A percentile compares a stretch with the other conserved stretches of the same genome.
Conservation (phyloP, 1,140 invertebrate species). For the Meloidogyne hapla region DNA sequence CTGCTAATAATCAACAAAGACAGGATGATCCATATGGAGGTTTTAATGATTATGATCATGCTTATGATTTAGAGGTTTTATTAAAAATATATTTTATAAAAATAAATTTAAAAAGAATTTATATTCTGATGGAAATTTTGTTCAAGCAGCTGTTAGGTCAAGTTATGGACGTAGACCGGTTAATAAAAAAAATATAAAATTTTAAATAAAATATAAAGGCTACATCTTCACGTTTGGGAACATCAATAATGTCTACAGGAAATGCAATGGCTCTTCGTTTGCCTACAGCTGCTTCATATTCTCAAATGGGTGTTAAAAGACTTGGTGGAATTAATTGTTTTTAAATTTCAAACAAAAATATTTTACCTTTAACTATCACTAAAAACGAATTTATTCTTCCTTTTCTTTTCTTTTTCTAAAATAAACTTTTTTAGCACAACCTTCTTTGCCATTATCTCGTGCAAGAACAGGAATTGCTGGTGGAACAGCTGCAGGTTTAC, state of each 20-base stretch:
- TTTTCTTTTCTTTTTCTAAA: background rate
- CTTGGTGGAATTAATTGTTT: background rate
- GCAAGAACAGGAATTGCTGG: constrained; percentile 16
- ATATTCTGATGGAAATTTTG: constrained; percentile 53
- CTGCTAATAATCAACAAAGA: background rate
- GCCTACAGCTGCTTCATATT: constrained; percentile 2
- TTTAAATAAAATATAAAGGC: background rate
- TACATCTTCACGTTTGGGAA: background rate
- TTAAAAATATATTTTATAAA: background rate
- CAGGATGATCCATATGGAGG: constrained; percentile 56
- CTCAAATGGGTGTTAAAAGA: constrained; percentile 20
- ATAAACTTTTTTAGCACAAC: background rate
- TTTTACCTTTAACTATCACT: too few species aligned
- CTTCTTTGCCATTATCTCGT: constrained; percentile 7
- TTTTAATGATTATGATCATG: constrained; percentile 61
- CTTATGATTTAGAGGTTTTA: constrained; percentile 46
- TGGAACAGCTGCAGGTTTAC: constrained; percentile 17
- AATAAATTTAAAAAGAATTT: constrained; percentile 52
- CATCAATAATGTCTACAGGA: constrained; percentile 12
- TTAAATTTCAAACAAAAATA: background rate
- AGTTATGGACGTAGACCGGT: constrained; percentile 60
- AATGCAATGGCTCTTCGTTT: constrained; percentile 16
- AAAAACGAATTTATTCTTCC: too few species aligned
- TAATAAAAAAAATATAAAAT: constrained; percentile 17
- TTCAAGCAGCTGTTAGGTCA: constrained; percentile 52